A percentile compares a stretch with the other conserved stretches of the same genome.
These are phyloP conservation scores for Hydrocynus forskahlii DNA, from an alignment of 2,797 vertebrate species.

Conservation along the genomic window DNA sequence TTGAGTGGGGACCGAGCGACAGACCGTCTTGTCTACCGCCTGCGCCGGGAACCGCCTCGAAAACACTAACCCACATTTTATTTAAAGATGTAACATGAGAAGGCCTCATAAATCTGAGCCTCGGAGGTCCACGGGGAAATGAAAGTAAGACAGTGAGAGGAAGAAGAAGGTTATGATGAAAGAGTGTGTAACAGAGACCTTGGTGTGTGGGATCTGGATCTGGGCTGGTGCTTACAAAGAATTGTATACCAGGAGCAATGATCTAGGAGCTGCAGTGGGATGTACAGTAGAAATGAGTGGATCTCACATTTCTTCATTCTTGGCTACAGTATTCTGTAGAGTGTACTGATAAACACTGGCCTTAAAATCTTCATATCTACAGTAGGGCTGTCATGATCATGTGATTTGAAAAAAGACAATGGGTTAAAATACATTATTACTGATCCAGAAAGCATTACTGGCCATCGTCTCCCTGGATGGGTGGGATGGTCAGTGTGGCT, in stretches of 20 bases:
- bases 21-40: constrained; percentile 30
- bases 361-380: no score
- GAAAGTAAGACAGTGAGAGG: constrained; percentile 47
- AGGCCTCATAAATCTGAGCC: constrained; percentile 56
- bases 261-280: constrained; percentile 25
- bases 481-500: no score
- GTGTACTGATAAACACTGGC: background rate
- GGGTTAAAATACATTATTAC: no score
- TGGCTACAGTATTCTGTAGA: background rate
- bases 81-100: constrained; percentile 58
- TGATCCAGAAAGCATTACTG: no score
- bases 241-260: constrained; percentile 32
- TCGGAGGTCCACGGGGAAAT: constrained; percentile 63
- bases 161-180: constrained; percentile 69
- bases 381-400: no score
- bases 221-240: constrained; percentile 37
- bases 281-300: constrained; percentile 24
- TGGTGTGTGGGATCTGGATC: constrained; percentile 42
- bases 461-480: no score
- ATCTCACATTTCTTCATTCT: background rate
- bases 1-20: constrained; percentile 34
- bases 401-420: no score
- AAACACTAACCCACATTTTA: constrained; percentile 59
- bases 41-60: constrained; percentile 47
- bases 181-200: constrained; percentile 68